Evolutionary conservation across 1,140 invertebrate genomes (phyloP).

Genomic region (Aricia agestis): DNA sequence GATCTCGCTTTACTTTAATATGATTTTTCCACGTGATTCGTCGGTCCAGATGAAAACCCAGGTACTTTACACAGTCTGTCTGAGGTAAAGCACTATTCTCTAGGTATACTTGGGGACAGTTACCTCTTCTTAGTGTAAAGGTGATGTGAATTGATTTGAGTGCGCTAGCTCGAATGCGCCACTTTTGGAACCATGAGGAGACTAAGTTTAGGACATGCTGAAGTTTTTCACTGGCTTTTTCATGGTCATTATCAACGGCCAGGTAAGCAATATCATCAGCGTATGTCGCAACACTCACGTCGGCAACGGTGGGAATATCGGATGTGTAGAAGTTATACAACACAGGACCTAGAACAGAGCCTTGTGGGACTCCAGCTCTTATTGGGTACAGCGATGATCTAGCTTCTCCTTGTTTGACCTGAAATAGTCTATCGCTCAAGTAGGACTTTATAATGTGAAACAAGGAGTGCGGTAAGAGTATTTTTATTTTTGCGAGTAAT

Average conservation of each 20-base stretch:
- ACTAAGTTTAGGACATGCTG: conserved; percentile 20
- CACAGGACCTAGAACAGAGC: conserved; percentile 19
- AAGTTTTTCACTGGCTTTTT: conserved; percentile 6
- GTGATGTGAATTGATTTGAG: conserved; percentile 23
- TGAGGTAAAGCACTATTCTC: conserved; percentile 19
- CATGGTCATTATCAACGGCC: conserved; percentile 8
- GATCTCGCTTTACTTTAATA: conserved; percentile 7
- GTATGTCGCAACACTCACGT: conserved; percentile 21
- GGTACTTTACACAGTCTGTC: conserved; percentile 18
- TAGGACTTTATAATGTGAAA: not conserved
- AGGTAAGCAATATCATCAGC: conserved; percentile 24
- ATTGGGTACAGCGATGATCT: not conserved
- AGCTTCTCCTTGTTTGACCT: not conserved
- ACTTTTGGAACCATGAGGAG: conserved; percentile 23
- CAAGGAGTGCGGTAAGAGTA: not conserved
- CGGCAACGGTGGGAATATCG: not conserved
- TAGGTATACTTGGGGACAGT: conserved; percentile 16
- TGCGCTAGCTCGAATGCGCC: conserved; percentile 22
- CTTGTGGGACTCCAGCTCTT: conserved; percentile 21
- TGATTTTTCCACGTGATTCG: conserved; percentile 8
- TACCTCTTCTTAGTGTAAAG: conserved; percentile 21
- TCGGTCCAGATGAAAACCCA: conserved; percentile 11
- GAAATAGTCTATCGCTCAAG: conserved; percentile 1
- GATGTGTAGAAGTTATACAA: conserved; percentile 22
- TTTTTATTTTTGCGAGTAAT: conserved; percentile 7